Conservation (phyloP, 2,888 invertebrate species). For the Oxyteleia sp. region DNA sequence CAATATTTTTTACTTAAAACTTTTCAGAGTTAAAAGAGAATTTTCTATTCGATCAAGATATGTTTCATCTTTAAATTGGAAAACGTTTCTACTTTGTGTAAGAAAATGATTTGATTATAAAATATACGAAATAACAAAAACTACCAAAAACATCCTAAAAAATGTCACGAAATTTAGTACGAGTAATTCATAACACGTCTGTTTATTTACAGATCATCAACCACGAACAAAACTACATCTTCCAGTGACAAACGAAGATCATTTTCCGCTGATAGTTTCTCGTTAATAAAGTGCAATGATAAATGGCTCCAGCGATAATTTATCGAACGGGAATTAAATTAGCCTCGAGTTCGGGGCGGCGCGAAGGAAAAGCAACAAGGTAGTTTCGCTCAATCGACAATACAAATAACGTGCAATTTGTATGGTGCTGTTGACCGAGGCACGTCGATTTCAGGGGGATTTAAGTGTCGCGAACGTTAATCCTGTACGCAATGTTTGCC, state of each 20-base stretch:
- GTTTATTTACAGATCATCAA: not conserved
- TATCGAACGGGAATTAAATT: conserved; percentile 43
- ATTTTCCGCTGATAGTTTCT: conserved; percentile 21
- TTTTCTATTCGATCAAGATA: too few species aligned
- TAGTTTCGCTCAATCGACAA: conserved; percentile 35
- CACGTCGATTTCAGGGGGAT: conserved; percentile 31
- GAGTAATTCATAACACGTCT: too few species aligned
- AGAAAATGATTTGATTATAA: too few species aligned
- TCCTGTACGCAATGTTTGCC: conserved; percentile 52
- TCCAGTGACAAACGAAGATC: conserved; percentile 7
- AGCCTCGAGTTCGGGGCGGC: conserved; percentile 15
- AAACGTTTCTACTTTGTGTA: too few species aligned
- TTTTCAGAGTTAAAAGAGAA: too few species aligned
- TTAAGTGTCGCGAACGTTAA: conserved; percentile 51
- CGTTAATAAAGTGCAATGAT: conserved; percentile 32
- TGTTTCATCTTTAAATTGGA: too few species aligned
- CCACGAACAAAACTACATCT: not conserved
- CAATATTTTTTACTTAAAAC: too few species aligned
- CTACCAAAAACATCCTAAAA: too few species aligned
- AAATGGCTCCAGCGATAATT: conserved; percentile 31
- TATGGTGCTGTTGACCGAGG: conserved; percentile 22
- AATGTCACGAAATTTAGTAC: too few species aligned
- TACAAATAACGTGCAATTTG: conserved; percentile 35
- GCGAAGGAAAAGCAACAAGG: not conserved
- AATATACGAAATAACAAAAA: too few species aligned